Evolutionary conservation across 2,113 vertebrate genomes (phyloP), one percentile per base, ranked within the genome.

Genomic region (Trichomycterus rosablanca): DNA sequence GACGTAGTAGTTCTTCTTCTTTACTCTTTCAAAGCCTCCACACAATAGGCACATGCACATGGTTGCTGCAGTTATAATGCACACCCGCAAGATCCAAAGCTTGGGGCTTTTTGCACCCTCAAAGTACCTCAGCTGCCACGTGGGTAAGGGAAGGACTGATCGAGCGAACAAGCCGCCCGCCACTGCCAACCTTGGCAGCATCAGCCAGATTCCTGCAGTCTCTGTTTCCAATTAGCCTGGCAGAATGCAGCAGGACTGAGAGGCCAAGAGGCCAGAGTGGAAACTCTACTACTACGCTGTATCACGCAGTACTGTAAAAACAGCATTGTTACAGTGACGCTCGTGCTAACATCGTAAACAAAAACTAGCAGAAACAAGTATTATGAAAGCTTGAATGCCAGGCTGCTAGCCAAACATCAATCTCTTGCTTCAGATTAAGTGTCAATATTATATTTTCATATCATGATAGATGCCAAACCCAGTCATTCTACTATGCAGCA

Each of bases 141-240:
- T 62, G 23, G 14, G 19, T 32, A 12, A 45, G 18, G 12, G 28
- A 23, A 64, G 50, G 15, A 44, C 24, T 43, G 49, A 39, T 15
- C 19, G 11, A 34, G 37, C 39, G 34, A 51, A n/a, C 20, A 9
- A 45, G 44, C 45, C 22, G 37, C 54, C 64, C 61, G 39, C 40
- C 26, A 9, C 49, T 59, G 46, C 52, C 59, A 44, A 57, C 49
- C 51, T 72, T 59, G 49, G 67, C 66, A 74, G 43, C 18, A 8
- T 48, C 10, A 39, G 43, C 61, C 48, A 60, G 60, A 78, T 76
- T 78, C 68, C 64, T 70, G 19, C 52, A 7, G 28, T 67, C 74
- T 57, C 74, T 74, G 76, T 72, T 78, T 78, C 64, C 69, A 76
- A 76, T 78, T 74, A 74, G 63, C 48, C 52, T 52, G 66, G 68